Evolutionary conservation across 2,113 vertebrate genomes (phyloP).

Genomic region (Sebastes fasciatus): DNA sequence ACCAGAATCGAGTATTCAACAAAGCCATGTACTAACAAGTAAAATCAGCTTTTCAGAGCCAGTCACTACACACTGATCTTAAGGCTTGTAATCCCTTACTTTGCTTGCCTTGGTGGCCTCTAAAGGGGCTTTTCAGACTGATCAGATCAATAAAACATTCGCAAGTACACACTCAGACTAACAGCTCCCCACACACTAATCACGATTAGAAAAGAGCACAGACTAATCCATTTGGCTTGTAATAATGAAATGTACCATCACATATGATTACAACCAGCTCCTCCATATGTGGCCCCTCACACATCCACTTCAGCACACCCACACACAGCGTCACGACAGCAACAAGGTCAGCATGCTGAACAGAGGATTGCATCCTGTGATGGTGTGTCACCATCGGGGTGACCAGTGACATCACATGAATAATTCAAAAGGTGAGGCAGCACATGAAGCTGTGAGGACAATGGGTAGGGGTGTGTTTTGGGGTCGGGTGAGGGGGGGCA

Average conservation of each 20-base stretch:
- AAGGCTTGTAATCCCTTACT: conserved; percentile 27
- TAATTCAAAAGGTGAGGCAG: conserved; percentile 63
- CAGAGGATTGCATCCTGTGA: conserved; percentile 25
- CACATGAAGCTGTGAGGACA: conserved; percentile 26
- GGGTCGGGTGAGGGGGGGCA: neutral
- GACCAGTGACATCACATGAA: conserved; percentile 58
- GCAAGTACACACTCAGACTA: conserved; percentile 28
- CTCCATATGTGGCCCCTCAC: neutral
- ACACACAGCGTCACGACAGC: neutral
- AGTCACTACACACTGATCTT: neutral
- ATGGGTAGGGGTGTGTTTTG: conserved; percentile 22
- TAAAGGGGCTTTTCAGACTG: conserved; percentile 26
- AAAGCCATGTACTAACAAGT: conserved; percentile 13
- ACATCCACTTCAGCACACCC: conserved; percentile 14
- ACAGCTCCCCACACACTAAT: conserved; percentile 26
- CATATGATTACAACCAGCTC: conserved; percentile 16
- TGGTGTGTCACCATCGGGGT: conserved; percentile 32
- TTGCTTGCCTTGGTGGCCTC: conserved; percentile 3
- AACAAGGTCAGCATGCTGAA: conserved; percentile 53
- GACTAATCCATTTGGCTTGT: conserved; percentile 14
- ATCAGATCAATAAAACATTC: conserved; percentile 64
- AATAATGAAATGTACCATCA: conserved; percentile 39
- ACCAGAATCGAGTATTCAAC: neutral
- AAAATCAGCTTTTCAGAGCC: conserved; percentile 4
- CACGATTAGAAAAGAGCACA: conserved; percentile 24